Base-by-base conservation (phyloP, 2,888 invertebrate genomes). In the Dryobotodes eremita region DNA sequence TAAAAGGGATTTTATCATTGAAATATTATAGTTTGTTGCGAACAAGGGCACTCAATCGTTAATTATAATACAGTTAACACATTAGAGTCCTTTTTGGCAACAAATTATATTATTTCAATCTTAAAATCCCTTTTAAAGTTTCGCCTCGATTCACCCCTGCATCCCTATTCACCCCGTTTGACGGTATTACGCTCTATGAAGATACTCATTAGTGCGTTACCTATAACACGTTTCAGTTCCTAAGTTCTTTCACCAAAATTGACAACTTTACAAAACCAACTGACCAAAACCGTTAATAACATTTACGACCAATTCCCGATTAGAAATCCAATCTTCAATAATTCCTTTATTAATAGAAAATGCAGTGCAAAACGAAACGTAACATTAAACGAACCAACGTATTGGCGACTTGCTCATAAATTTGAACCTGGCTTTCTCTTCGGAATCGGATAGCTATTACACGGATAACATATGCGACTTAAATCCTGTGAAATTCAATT, bases 401-500 rank as follows among this genome's bases (percentile, higher is more conserved):
- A 86, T 86, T 87, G 86, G 82, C 79, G 69, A 69, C 55, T 82
- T 26, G 42, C 62, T 85, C 79, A 86, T 86, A 86, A 78, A 87
- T 86, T 86, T 80, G 82, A 57, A 73, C 20, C 75, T 65, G 70
- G 72, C 71, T 71, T 88, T 89, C 88, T 83, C 82, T 77, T 79
- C 23, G 80, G 77, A 72, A 80, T 85, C 87, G 80, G 73, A 80
- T 68, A 66, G 89, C 89, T 89, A 88, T 89, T 89, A 88, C 87
- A 74, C 71, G 83, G 83, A 89, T 89, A 89, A 89, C 86, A 88
- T 88, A 84, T 89, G 84, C 87, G 86, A 89, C 83, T 88, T 87
- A 87, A 89, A 88, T 86, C 82, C 82, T 83, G 75, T 84, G 86
- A 81, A 88, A 92, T 90, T 87, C 92, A 90, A 89, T 91, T 88